A percentile compares a stretch with the other conserved stretches of the same genome.
Conservation (phyloP, 1,140 invertebrate genomes). For the Trichoplusia ni region DNA sequence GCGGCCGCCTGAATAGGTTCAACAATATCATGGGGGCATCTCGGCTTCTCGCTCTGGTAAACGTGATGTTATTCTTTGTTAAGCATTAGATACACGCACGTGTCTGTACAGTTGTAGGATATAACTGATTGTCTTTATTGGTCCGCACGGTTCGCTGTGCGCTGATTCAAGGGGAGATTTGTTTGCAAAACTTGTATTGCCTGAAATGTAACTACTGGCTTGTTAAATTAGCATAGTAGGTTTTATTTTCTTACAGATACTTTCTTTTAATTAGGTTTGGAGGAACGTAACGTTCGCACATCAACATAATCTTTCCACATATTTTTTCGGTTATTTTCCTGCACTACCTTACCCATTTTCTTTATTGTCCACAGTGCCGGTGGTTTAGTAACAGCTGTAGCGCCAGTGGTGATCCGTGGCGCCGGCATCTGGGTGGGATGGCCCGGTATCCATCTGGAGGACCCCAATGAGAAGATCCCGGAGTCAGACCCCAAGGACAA, state of each 20-base stretch:
- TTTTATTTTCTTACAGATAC: no score
- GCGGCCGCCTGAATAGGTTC: no score
- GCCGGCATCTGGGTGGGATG: slow-evolving; percentile 95
- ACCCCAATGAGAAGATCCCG: slow-evolving; percentile 89
- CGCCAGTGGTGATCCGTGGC: slow-evolving; percentile 92
- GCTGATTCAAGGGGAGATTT: background rate
- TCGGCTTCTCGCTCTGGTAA: background rate
- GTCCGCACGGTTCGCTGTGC: background rate
- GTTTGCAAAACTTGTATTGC: no score
- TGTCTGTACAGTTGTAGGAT: background rate
- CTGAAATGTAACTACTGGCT: no score
- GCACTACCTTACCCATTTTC: background rate
- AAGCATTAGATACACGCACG: background rate
- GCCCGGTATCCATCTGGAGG: slow-evolving; percentile 91
- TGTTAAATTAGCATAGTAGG: no score
- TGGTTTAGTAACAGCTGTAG: slow-evolving; percentile 94
- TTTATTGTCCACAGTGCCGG: slow-evolving; percentile 85
- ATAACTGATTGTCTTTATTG: background rate
- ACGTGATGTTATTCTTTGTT: background rate
- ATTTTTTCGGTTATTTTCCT: background rate
- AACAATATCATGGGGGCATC: no score
- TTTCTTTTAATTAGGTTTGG: no score
- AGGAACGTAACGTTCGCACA: no score
- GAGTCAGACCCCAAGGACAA: slow-evolving; percentile 92
- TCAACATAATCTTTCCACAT: no score